Conservation (phyloP, 1,140 invertebrate species). For the Ceratosolen solmsi region DNA sequence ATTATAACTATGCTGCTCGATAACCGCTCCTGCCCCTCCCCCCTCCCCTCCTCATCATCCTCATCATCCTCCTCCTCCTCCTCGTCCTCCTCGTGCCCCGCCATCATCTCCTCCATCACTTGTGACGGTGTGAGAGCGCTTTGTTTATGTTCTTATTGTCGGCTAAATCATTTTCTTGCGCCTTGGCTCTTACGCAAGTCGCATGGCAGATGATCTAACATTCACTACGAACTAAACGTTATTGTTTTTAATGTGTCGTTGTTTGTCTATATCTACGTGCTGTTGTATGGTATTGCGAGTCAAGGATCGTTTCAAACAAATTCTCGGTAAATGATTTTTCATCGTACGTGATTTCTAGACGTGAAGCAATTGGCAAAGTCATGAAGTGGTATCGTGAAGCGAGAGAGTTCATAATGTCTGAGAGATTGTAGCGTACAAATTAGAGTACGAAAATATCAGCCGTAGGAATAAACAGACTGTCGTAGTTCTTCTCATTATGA, state of each 20-base stretch:
- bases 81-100: not conserved
- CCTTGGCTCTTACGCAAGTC: constrained; percentile 5
- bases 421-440: not conserved
- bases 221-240: constrained; percentile 25
- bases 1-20: not conserved
- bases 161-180: constrained; percentile 47
- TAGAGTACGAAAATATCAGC: not conserved
- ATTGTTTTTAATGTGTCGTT: constrained; percentile 30
- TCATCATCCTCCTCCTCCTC: no score
- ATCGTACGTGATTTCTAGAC: not conserved
- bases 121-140: constrained; percentile 5
- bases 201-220: constrained; percentile 8
- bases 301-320: constrained; percentile 46
- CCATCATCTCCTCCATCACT: no score
- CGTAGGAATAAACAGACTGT: not conserved
- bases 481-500: not conserved
- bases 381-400: not conserved
- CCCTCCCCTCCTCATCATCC: not conserved
- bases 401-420: not conserved
- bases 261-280: constrained; percentile 15
- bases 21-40: not conserved
- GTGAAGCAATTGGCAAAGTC: not conserved
- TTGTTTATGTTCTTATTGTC: constrained; percentile 50
- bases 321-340: not conserved
- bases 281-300: not conserved